Conservation (phyloP, 2,797 vertebrate genomes). For the Melanotaenia boesemani region DNA sequence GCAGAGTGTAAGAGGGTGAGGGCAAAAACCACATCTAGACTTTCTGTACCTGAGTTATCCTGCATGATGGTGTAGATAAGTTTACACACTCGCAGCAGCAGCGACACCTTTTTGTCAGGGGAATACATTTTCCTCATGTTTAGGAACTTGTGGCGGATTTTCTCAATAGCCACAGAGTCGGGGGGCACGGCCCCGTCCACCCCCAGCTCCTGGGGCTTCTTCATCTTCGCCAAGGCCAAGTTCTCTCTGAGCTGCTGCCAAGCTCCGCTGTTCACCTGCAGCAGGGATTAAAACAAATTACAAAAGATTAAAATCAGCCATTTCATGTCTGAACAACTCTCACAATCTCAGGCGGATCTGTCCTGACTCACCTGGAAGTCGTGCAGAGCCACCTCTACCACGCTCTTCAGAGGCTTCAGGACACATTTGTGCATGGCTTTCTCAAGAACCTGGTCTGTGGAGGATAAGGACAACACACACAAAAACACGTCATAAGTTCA, state of each 20-base stretch:
- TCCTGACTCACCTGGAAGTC: constrained; percentile 87
- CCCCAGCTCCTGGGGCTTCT: constrained; percentile 92
- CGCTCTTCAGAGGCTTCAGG: constrained; percentile 92
- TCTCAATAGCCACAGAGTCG: constrained; percentile 91
- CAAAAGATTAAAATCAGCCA: neutral
- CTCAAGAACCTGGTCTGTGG: constrained; percentile 93
- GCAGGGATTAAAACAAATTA: too few species aligned
- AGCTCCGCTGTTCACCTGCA: constrained; percentile 87
- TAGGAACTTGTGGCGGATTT: constrained; percentile 94
- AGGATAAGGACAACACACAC: constrained; percentile 14
- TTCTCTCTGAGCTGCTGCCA: constrained; percentile 95
- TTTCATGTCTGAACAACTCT: neutral
- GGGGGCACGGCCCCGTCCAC: constrained; percentile 92
- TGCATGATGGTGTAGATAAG: constrained; percentile 98
- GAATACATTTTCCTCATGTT: constrained; percentile 98
- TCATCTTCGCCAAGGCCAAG: constrained; percentile 89
- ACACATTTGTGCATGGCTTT: constrained; percentile 99
- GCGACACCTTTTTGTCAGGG: constrained; percentile 95
- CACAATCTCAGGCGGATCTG: too few species aligned
- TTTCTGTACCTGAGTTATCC: constrained; percentile 92
- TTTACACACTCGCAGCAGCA: constrained; percentile 94
- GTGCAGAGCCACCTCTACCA: constrained; percentile 89
- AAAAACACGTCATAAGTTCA: neutral
- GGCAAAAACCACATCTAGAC: neutral
- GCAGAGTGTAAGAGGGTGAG: neutral